Conservation (phyloP, 37 sponge, comb jelly and placozoan species). For the Hexactinellida sp. region DNA sequence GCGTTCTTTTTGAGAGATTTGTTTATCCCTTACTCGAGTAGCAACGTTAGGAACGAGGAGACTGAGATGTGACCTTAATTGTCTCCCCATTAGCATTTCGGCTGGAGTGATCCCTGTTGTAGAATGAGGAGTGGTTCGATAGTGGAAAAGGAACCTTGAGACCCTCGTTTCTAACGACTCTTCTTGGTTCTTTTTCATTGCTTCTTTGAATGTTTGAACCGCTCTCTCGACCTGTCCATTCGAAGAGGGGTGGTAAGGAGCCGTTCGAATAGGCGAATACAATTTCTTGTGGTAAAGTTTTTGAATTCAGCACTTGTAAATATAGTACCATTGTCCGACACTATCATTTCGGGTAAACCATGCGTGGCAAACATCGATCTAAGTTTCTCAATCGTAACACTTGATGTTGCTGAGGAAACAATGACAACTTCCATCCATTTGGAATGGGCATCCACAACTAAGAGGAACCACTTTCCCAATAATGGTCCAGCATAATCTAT, state of each 20-base stretch:
- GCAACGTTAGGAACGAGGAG: too few species aligned
- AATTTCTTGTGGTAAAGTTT: conserved; percentile 10
- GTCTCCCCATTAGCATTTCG: too few species aligned
- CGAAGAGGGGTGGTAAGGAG: conserved; percentile 35
- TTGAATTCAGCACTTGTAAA: conserved; percentile 25
- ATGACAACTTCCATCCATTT: conserved; percentile 26
- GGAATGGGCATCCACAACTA: conserved; percentile 31
- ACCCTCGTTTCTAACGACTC: too few species aligned
- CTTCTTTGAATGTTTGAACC: too few species aligned
- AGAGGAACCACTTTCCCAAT: conserved; percentile 20
- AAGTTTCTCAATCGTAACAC: conserved; percentile 13
- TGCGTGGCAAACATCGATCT: conserved; percentile 20
- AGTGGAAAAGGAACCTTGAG: too few species aligned
- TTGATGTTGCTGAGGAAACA: not conserved
- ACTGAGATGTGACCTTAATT: too few species aligned
- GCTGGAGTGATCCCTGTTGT: too few species aligned
- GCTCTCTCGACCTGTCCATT: too few species aligned
- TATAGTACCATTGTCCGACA: conserved; percentile 20
- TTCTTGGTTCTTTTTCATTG: too few species aligned
- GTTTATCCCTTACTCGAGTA: too few species aligned
- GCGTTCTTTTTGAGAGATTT: too few species aligned
- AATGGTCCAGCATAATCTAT: conserved; percentile 28
- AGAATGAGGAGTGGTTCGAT: too few species aligned
- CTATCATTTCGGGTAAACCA: conserved; percentile 34
- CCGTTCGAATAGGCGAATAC: conserved; percentile 16